These are phyloP conservation scores for Arbacia lixula DNA, from an alignment of 53 echinoderm and acorn worm genomes.

Conservation along the genomic window DNA sequence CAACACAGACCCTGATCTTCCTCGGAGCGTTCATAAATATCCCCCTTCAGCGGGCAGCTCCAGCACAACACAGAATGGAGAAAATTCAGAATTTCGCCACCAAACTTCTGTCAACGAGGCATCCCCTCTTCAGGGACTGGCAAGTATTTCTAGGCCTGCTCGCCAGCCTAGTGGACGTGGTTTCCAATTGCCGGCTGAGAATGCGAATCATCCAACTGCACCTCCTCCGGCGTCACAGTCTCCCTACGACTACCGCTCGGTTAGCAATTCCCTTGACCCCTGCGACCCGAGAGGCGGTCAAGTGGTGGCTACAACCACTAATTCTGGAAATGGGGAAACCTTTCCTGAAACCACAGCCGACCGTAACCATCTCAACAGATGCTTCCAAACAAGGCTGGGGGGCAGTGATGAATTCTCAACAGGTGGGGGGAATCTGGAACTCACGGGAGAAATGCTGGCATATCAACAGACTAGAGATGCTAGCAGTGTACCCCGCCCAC, in stretches of 20 bases:
- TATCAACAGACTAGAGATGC: slow-evolving; percentile 15
- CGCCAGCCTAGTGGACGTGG: neutral
- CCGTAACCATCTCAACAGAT: slow-evolving; percentile 15
- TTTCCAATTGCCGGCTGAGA: neutral
- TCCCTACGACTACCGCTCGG: neutral
- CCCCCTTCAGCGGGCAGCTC: neutral
- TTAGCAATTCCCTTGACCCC: neutral
- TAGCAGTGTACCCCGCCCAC: slow-evolving; percentile 10
- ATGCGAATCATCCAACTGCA: slow-evolving; percentile 15
- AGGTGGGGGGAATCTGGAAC: neutral
- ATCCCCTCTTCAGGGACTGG: neutral
- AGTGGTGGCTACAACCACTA: neutral
- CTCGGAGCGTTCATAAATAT: neutral
- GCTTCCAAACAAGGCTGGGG: slow-evolving; percentile 32
- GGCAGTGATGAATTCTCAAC: neutral
- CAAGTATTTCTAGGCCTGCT: neutral
- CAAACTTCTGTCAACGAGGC: neutral
- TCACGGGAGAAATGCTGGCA: neutral
- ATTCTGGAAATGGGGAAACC: neutral
- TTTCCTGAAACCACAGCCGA: neutral
- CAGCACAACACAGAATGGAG: neutral
- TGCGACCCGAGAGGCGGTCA: neutral
- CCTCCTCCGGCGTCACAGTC: neutral
- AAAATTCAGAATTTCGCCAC: neutral
- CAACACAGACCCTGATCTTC: neutral